These are phyloP conservation scores for Henricia sp. DNA, from an alignment of 53 echinoderm and acorn worm species.

Conservation along the genomic window DNA sequence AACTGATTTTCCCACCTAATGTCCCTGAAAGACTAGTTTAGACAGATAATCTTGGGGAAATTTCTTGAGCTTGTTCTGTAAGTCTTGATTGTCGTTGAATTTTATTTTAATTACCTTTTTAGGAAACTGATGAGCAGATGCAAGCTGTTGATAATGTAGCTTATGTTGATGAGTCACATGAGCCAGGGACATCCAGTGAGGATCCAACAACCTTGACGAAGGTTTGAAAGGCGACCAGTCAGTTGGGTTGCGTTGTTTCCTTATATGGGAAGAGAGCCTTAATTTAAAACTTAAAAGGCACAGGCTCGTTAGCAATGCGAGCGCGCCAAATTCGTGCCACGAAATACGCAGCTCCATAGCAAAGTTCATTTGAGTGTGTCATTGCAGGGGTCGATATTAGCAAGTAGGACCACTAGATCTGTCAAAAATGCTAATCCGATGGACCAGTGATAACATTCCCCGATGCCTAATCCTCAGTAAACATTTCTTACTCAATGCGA, in stretches of 20 bases:
- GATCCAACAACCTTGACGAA: conserved; percentile 33
- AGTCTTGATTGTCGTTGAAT: background rate
- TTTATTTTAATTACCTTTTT: background rate
- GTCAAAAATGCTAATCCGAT: too few relatives aligned
- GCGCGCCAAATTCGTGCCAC: too few relatives aligned
- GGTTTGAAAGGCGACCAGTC: conserved; percentile 43
- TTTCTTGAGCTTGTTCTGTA: background rate
- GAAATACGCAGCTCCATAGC: too few relatives aligned
- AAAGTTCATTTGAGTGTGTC: too few relatives aligned
- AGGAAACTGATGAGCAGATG: conserved; percentile 49
- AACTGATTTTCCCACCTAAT: background rate
- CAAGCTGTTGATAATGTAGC: conserved; percentile 52
- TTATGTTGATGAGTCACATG: conserved; percentile 26
- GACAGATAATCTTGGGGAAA: background rate
- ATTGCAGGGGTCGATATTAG: too few relatives aligned
- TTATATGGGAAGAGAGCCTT: background rate
- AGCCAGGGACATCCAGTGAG: conserved; percentile 43
- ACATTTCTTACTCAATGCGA: too few relatives aligned
- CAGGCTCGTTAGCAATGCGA: too few relatives aligned
- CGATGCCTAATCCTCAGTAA: too few relatives aligned
- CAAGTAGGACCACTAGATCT: too few relatives aligned
- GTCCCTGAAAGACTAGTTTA: too few relatives aligned
- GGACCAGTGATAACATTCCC: too few relatives aligned
- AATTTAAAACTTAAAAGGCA: background rate
- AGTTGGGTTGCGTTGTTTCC: background rate